Conservation (phyloP, 2,888 invertebrate genomes). For the Drosophila testacea region DNA sequence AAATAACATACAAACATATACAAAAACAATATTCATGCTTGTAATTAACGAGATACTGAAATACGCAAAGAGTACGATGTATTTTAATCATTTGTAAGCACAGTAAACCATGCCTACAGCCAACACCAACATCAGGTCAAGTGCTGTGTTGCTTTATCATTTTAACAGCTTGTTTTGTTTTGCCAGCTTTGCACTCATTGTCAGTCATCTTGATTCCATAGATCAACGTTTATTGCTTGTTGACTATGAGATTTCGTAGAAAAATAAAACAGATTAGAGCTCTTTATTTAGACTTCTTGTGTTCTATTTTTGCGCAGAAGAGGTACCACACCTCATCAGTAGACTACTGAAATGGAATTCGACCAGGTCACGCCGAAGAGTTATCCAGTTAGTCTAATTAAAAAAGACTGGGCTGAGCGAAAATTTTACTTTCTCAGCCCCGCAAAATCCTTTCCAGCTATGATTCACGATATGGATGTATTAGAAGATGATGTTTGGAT, state of each 20-base stretch:
- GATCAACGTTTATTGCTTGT: background rate
- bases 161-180: background rate
- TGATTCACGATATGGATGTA: constrained; percentile 71
- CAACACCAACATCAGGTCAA: background rate
- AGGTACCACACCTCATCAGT: too few relatives aligned
- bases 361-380: constrained; percentile 49
- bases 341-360: constrained; percentile 40
- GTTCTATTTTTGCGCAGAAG: too few relatives aligned
- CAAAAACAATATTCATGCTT: background rate
- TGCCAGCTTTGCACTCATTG: background rate
- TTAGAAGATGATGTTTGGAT: constrained; percentile 81
- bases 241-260: too few relatives aligned
- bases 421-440: constrained; percentile 32
- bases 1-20: background rate
- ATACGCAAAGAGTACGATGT: background rate
- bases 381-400: constrained; percentile 47
- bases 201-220: background rate
- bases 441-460: constrained; percentile 34
- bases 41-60: background rate
- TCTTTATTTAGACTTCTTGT: too few relatives aligned
- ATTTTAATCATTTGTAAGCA: background rate
- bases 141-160: background rate
- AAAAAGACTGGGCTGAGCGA: constrained; percentile 69
- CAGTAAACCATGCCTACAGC: constrained; percentile 9
- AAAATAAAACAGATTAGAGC: too few relatives aligned